A percentile compares a stretch with the other conserved stretches of the same genome.
These are phyloP conservation scores for Nematolebias whitei DNA, from an alignment of 2,113 vertebrate species.

Conservation along the genomic window DNA sequence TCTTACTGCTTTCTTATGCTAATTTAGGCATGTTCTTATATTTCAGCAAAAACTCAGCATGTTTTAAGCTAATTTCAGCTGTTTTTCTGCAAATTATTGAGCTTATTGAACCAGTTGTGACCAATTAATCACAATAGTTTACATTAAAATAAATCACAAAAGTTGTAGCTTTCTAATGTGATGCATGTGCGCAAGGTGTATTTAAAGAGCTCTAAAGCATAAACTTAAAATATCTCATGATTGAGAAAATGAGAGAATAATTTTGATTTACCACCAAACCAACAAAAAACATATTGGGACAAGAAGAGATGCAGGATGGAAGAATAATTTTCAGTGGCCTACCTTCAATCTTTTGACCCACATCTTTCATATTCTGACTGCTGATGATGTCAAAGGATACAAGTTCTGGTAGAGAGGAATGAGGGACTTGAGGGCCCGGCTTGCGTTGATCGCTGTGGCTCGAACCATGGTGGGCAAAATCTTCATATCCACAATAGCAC, in stretches of 20 bases:
- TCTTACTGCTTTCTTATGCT: too few species aligned
- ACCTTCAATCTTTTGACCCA: conserved; percentile 6
- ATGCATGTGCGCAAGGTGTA: too few species aligned
- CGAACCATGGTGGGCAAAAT: conserved; percentile 96
- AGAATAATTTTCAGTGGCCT: background rate
- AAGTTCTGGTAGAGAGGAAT: conserved; percentile 99
- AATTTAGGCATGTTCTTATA: too few species aligned
- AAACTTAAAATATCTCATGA: background rate
- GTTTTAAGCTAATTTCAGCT: too few species aligned
- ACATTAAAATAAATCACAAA: too few species aligned
- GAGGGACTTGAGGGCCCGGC: conserved; percentile 94
- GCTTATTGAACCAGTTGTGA: too few species aligned
- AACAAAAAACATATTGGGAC: background rate
- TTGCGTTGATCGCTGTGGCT: conserved; percentile 97
- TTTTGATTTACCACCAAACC: background rate
- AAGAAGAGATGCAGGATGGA: background rate
- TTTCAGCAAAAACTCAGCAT: too few species aligned
- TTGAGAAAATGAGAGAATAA: background rate
- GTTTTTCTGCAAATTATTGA: too few species aligned
- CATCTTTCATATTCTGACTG: background rate
- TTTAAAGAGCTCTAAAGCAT: too few species aligned
- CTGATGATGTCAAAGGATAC: conserved; percentile 88
- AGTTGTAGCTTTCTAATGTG: too few species aligned
- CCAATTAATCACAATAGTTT: too few species aligned
- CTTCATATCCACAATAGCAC: conserved; percentile 97